A percentile compares a stretch with the other conserved stretches of the same genome.
Conservation (phyloP, 1,140 invertebrate genomes). For the Penaeus chinensis region DNA sequence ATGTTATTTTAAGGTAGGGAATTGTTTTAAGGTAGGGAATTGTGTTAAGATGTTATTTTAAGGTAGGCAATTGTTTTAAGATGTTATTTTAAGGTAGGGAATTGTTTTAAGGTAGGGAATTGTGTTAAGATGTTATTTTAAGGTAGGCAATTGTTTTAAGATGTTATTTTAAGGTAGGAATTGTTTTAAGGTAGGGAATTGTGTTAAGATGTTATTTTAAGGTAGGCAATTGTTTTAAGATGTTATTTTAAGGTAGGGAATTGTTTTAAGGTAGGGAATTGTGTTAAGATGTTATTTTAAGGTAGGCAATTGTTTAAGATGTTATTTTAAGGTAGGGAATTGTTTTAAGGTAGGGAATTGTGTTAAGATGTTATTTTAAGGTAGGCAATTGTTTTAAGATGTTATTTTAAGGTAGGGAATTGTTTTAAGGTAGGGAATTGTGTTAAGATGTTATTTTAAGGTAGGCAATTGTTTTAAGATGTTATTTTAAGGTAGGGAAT, state of each 20-base stretch:
- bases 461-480: too few species aligned
- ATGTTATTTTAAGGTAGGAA: too few species aligned
- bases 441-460: background rate
- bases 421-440: background rate
- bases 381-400: background rate
- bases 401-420: background rate
- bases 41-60: too few species aligned
- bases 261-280: too few species aligned
- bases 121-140: background rate
- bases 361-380: too few species aligned
- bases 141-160: background rate
- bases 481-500: too few species aligned
- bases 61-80: background rate
- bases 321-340: too few species aligned
- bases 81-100: background rate
- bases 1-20: conserved; percentile 66
- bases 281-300: background rate
- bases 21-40: too few species aligned
- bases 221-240: too few species aligned
- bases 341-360: background rate
- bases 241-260: too few species aligned
- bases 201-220: background rate
- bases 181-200: background rate
- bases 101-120: background rate
- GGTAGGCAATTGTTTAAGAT: too few species aligned